Percentiles rank a stretch among this genome's conserved stretches.
Evolutionary conservation across 2,888 invertebrate genomes (phyloP).

Genomic region (Neoaliturus tenellus): DNA sequence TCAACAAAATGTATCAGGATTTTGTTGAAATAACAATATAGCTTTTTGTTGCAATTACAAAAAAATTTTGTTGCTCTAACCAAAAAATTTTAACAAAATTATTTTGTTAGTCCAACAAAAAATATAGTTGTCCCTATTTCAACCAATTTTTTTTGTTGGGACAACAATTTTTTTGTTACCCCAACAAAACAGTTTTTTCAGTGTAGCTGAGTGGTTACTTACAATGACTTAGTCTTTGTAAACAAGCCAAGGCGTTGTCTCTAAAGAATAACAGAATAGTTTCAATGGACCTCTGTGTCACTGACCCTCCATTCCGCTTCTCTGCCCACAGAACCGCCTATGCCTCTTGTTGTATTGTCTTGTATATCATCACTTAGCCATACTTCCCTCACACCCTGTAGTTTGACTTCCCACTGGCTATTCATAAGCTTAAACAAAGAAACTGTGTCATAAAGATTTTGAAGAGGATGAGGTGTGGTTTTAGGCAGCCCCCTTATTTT

Average conservation of each 20-base stretch:
- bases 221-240: background rate
- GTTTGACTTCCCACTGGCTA: background rate
- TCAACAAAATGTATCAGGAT: too few species aligned
- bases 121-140: too few species aligned
- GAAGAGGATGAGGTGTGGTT: background rate
- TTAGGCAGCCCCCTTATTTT: too few species aligned
- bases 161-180: too few species aligned
- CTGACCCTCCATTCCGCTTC: background rate
- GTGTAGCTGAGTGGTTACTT: background rate
- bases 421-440: background rate
- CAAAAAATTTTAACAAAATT: too few species aligned
- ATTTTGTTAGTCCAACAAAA: too few species aligned
- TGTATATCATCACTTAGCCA: background rate
- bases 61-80: too few species aligned
- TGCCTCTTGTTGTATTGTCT: background rate
- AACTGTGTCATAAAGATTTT: background rate
- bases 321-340: background rate
- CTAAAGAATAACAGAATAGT: background rate
- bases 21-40: too few species aligned
- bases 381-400: background rate
- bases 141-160: too few species aligned
- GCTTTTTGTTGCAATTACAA: too few species aligned
- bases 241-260: background rate
- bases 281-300: background rate
- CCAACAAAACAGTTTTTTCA: too few species aligned